Evolutionary conservation across 2,113 vertebrate genomes (phyloP).

Genomic region (Erpornis zantholeuca): DNA sequence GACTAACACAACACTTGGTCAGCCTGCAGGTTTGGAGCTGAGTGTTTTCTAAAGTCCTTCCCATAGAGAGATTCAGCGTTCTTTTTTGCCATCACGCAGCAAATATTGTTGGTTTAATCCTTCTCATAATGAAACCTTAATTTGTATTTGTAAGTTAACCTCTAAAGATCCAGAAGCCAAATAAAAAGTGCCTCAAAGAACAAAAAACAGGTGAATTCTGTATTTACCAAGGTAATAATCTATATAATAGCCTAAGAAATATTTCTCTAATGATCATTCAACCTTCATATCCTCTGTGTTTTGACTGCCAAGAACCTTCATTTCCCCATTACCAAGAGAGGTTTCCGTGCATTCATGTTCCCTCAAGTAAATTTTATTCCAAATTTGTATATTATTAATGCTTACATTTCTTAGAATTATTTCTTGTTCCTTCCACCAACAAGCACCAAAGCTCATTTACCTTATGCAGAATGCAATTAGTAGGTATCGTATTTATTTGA

Average conservation of each 20-base stretch:
- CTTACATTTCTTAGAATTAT: background rate
- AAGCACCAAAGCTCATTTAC: conserved; percentile 71
- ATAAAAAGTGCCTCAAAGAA: background rate
- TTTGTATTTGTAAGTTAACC: background rate
- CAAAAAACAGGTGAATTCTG: background rate
- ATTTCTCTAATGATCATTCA: background rate
- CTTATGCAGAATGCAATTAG: conserved; percentile 75
- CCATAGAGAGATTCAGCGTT: background rate
- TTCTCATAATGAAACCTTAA: background rate
- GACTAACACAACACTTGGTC: background rate
- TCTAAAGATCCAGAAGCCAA: background rate
- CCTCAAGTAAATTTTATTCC: background rate
- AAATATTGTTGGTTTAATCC: background rate
- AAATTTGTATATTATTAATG: background rate
- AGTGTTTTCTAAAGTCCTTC: background rate
- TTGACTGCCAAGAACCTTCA: background rate
- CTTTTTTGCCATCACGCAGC: rapidly evolving
- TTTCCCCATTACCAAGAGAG: background rate
- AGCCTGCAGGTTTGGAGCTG: background rate
- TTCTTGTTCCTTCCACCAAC: conserved; percentile 44
- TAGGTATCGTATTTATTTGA: conserved; percentile 73
- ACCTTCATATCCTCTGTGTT: background rate
- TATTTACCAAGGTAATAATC: background rate
- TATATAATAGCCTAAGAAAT: background rate
- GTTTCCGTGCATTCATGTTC: background rate